These are phyloP conservation scores for Psephotus haematonotus DNA, from an alignment of 2,113 vertebrate genomes.

Conservation along the genomic window DNA sequence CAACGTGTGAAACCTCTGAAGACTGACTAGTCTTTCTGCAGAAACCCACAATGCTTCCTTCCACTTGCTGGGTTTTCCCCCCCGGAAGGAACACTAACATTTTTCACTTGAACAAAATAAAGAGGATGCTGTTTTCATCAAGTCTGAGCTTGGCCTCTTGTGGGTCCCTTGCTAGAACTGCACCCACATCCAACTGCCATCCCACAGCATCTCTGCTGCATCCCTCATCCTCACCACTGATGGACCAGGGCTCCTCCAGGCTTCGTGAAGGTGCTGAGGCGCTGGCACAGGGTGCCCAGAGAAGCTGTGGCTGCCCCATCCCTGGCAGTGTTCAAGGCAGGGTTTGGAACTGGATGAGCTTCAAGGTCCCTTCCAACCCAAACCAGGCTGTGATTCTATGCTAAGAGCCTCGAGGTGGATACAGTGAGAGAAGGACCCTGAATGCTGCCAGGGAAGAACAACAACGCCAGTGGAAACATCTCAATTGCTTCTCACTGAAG, in stretches of 20 bases:
- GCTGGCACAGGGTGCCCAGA: neutral
- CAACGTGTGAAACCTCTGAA: neutral
- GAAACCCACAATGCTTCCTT: neutral
- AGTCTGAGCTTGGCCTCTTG: neutral
- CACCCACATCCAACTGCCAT: fast-evolving
- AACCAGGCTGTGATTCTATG: neutral
- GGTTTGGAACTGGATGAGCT: neutral
- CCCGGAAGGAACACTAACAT: neutral
- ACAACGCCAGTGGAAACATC: neutral
- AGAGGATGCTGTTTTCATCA: fast-evolving
- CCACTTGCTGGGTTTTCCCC: neutral
- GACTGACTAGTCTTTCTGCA: neutral
- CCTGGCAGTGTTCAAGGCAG: neutral
- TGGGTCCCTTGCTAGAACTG: fast-evolving
- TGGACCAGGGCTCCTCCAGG: neutral
- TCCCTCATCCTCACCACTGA: neutral
- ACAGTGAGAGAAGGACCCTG: neutral
- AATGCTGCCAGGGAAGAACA: neutral
- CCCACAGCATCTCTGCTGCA: neutral
- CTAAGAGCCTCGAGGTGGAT: neutral
- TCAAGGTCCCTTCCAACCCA: neutral
- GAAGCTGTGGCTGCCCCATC: neutral
- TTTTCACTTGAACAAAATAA: neutral
- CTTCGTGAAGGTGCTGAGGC: neutral
- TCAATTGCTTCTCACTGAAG: slow-evolving; percentile 8